Evolutionary conservation across 2,888 invertebrate species (phyloP), one percentile per base, ranked within the genome.

Genomic region (Cistogaster globosa): DNA sequence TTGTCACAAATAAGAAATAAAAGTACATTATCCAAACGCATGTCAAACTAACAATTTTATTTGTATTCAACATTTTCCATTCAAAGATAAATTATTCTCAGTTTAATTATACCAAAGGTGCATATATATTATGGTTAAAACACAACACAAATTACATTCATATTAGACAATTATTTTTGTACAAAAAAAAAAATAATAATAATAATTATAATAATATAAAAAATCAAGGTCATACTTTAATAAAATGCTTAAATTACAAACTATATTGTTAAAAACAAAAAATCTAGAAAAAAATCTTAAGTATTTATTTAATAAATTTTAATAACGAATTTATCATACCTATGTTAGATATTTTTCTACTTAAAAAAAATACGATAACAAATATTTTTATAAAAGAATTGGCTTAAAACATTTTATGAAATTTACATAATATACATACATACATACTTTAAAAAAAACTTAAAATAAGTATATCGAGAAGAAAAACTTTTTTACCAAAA

Each of bases 281-380:
- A 16, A 69, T 86, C 32, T 4, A 83, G 53, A 57, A 53, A 81
- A 81, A 48, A 74, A 76, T 9, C 69, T 84, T 79, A 55, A 42
- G 42, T 80, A 86, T 83, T 87, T 88, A 87, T 87, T 87, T 87
- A 87, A 86, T 86, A 80, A 83, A 72, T 77, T 83, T 83, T 81
- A 83, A 86, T 86, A 86, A 84, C 76, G 86, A 84, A 86, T 87
- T 87, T 88, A 84, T 84, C 85, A 87, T 86, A 86, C 87, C 87
- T 87, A 87, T 87, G 81, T 86, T 82, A 79, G 79, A 85, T 87
- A 86, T 87, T 87, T 87, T 87, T 87, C 83, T 87, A 87, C 87
- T 87, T 87, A 82, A 48, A 86, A 75, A 78, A 87, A 82, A 55
- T 57, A 81, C 76, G 80, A 82, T 20, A 69, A 38, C 77, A 83